Conservation (phyloP, 2,113 vertebrate species). For the Esox niger region DNA sequence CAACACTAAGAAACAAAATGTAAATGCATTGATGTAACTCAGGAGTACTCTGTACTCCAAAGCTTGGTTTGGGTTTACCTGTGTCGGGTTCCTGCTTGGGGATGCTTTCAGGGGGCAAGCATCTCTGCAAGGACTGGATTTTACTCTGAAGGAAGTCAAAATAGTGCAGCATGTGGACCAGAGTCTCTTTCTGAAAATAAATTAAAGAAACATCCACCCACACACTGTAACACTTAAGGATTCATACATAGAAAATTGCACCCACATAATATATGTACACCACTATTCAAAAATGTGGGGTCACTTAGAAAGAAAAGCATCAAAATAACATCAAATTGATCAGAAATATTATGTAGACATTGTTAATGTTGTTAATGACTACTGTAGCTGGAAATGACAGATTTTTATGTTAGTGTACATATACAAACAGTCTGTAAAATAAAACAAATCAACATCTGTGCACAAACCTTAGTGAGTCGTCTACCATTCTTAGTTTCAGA, state of each 20-base stretch:
- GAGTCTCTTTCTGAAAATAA: slow-evolving; percentile 36
- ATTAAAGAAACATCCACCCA: neutral
- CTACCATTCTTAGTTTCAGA: slow-evolving; percentile 19
- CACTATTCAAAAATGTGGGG: neutral
- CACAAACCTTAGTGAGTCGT: slow-evolving; percentile 33
- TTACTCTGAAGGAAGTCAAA: slow-evolving; percentile 42
- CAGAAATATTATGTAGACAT: too few relatives aligned
- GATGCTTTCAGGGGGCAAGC: slow-evolving; percentile 24
- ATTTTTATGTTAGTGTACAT: too few relatives aligned
- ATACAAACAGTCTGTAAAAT: neutral
- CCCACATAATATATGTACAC: neutral
- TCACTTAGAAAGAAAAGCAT: too few relatives aligned
- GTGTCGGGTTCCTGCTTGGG: slow-evolving; percentile 8
- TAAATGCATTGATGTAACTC: neutral
- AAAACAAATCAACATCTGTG: neutral
- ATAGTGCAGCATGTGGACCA: slow-evolving; percentile 46
- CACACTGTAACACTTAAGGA: neutral
- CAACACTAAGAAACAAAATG: too few relatives aligned
- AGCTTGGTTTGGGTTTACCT: slow-evolving; percentile 12
- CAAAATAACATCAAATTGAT: too few relatives aligned
- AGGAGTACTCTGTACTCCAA: neutral
- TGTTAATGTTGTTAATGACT: too few relatives aligned
- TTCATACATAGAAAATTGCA: neutral
- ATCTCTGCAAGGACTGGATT: slow-evolving; percentile 34
- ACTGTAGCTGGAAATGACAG: too few relatives aligned